These are phyloP conservation scores for Diprion similis DNA, from an alignment of 1,140 invertebrate genomes.

Conservation along the genomic window DNA sequence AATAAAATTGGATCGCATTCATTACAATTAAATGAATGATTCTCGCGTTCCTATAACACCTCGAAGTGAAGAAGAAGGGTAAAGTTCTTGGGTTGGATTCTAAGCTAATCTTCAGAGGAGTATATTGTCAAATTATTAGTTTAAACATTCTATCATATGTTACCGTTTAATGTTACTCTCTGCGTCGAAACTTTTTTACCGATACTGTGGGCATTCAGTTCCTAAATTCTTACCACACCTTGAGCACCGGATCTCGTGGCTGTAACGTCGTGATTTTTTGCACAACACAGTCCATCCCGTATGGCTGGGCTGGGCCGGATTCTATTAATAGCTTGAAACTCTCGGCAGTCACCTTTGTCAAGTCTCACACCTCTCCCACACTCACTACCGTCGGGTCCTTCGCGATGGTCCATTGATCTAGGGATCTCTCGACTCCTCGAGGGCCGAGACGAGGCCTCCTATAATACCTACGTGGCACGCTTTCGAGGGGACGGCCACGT, in stretches of 20 bases:
- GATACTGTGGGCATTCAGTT: not conserved
- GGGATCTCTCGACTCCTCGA: conserved; percentile 1
- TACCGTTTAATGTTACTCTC: no score
- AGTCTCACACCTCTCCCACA: not conserved
- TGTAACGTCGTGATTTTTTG: no score
- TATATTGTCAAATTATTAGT: no score
- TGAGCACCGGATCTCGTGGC: no score
- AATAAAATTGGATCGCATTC: no score
- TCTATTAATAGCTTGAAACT: not conserved
- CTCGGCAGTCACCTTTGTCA: not conserved
- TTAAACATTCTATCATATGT: no score
- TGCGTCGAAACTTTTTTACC: not conserved
- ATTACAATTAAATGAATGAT: no score
- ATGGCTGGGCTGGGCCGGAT: not conserved
- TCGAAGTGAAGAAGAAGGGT: no score
- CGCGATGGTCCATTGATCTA: conserved; percentile 2
- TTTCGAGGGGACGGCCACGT: not conserved
- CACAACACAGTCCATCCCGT: no score
- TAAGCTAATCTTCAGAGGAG: no score
- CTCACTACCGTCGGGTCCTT: not conserved
- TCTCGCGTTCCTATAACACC: no score
- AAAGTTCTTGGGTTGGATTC: no score
- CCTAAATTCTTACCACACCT: not conserved
- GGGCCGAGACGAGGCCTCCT: not conserved
- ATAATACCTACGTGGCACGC: not conserved